Evolutionary conservation across 2,888 invertebrate species (phyloP).

Genomic region (Drosophila peninsularis): DNA sequence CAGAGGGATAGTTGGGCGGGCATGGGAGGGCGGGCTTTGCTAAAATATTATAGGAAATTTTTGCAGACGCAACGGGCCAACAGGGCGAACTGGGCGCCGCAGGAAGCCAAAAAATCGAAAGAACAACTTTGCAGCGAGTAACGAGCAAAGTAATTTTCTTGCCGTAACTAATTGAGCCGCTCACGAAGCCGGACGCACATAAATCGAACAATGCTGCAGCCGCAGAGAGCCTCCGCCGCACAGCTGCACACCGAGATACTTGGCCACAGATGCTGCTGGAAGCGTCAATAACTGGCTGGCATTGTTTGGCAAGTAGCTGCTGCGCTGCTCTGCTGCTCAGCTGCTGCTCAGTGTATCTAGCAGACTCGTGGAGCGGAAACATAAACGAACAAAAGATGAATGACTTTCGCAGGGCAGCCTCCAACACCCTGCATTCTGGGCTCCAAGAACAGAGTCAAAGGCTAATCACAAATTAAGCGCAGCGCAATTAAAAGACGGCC

Average conservation of each 20-base stretch:
- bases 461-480: constrained; percentile 79
- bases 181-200: constrained; percentile 59
- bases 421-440: constrained; percentile 7
- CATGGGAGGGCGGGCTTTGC: constrained; percentile 2
- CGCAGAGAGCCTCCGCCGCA: constrained; percentile 11
- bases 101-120: constrained; percentile 47
- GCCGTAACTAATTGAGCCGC: constrained; percentile 78
- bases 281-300: constrained; percentile 45
- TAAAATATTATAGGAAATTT: constrained; percentile 50
- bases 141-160: constrained; percentile 68
- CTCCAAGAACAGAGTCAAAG: constrained; percentile 60
- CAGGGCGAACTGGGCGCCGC: constrained; percentile 34
- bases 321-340: constrained; percentile 10
- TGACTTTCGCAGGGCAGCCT: constrained; percentile 32
- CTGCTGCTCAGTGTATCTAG: constrained; percentile 40
- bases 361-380: constrained; percentile 32
- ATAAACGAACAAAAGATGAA: constrained; percentile 42
- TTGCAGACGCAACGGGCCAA: constrained; percentile 27
- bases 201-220: constrained; percentile 61
- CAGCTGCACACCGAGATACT: constrained; percentile 31
- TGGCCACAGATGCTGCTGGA: constrained; percentile 25
- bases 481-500: constrained; percentile 64
- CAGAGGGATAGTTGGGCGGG: background rate
- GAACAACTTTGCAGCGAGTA: constrained; percentile 50
- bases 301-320: constrained; percentile 38